phyloP scores from a whole-genome alignment of 2,113 vertebrate genomes.

The Pelobates fuscus region DNA sequence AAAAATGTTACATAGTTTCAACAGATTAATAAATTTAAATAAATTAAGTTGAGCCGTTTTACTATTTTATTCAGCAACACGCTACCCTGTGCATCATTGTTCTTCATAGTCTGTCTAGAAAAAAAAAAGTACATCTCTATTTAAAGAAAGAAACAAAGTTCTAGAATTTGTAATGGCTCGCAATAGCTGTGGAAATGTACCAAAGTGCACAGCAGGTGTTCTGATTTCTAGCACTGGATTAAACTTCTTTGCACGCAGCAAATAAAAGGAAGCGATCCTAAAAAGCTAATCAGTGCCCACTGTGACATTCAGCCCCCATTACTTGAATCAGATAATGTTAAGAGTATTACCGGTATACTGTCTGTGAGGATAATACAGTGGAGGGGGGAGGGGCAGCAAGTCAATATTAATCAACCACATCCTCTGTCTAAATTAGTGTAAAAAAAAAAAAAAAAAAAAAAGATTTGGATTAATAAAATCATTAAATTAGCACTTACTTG shows the following conservation, averaged over 20 bases:
- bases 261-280: constrained; percentile 76
- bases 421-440: constrained; percentile 16
- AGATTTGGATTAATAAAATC: no score
- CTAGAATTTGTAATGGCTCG: constrained; percentile 52
- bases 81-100: neutral
- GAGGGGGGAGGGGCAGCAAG: no score
- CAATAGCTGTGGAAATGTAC: constrained; percentile 61
- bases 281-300: constrained; percentile 80
- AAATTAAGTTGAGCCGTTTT: no score
- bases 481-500: no score
- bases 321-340: constrained; percentile 67
- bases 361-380: constrained; percentile 67
- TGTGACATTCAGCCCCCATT: constrained; percentile 73
- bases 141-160: neutral
- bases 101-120: neutral
- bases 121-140: neutral
- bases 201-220: constrained; percentile 65
- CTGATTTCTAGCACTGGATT: constrained; percentile 73
- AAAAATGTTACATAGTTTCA: neutral
- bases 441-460: neutral
- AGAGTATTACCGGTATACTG: constrained; percentile 77
- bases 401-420: constrained; percentile 49
- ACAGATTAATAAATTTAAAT: no score
- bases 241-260: constrained; percentile 70
- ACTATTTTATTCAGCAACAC: neutral